These are phyloP conservation scores for Uloborus plumipes DNA, from an alignment of 2,888 invertebrate species.

Conservation along the genomic window DNA sequence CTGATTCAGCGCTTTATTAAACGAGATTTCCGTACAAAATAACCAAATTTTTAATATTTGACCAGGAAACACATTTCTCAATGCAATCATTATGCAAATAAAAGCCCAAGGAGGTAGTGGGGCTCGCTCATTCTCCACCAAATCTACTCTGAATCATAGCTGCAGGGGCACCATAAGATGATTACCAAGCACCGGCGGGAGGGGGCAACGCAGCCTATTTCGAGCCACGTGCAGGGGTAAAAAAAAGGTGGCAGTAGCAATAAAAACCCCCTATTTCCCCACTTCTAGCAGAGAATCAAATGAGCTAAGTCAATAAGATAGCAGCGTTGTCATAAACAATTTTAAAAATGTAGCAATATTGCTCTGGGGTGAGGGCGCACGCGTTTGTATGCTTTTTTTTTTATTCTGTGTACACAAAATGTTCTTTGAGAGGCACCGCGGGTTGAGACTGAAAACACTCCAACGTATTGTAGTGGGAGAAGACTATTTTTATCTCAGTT, in stretches of 20 bases:
- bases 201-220: conserved; percentile 1
- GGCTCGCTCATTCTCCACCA: background rate
- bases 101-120: no score
- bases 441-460: background rate
- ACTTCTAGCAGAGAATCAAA: conserved; percentile 8
- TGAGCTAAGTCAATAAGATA: conserved; percentile 43
- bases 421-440: conserved; percentile 8
- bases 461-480: conserved; percentile 1
- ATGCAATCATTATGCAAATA: no score
- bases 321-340: conserved; percentile 15
- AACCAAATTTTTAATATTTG: no score
- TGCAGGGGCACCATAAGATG: conserved; percentile 31
- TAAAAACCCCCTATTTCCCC: background rate
- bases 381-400: background rate
- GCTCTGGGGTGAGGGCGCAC: background rate
- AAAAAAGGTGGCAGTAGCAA: no score
- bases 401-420: background rate
- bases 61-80: no score
- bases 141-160: conserved; percentile 46
- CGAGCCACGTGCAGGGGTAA: background rate
- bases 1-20: no score
- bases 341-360: conserved; percentile 9
- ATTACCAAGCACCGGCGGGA: conserved; percentile 27
- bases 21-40: no score
- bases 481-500: no score